Evolutionary conservation across 2,113 vertebrate species (phyloP).

Genomic region (Lipotes vexillifer): DNA sequence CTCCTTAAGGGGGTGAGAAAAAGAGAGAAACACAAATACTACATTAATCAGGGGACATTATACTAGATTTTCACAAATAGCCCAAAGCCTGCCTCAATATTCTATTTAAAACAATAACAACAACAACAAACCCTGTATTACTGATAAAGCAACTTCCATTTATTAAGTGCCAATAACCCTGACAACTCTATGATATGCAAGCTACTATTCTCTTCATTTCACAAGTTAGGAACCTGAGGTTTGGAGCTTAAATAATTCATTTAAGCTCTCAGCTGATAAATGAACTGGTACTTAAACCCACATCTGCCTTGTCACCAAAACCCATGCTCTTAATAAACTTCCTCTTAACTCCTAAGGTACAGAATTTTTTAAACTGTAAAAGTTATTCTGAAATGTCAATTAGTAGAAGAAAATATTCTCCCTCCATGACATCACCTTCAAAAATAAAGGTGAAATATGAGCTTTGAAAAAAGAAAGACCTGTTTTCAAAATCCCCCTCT

Average conservation of each 20-base stretch:
- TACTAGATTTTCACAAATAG: slow-evolving; percentile 30
- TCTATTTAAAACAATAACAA: neutral
- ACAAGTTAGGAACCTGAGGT: neutral
- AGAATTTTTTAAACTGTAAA: neutral
- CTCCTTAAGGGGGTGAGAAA: slow-evolving; percentile 38
- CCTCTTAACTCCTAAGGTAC: neutral
- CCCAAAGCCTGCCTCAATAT: neutral
- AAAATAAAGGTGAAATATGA: slow-evolving; percentile 22
- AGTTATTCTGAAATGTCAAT: slow-evolving; percentile 5
- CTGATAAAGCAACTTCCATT: neutral
- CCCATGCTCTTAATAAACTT: neutral
- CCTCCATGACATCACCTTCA: neutral
- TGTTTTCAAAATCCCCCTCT: slow-evolving; percentile 20
- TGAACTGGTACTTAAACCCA: slow-evolving; percentile 15
- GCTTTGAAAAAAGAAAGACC: neutral
- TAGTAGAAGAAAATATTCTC: neutral
- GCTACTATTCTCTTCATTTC: slow-evolving; percentile 2
- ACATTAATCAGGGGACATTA: slow-evolving; percentile 42
- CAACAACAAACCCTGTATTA: neutral
- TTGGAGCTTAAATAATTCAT: neutral
- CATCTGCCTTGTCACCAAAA: neutral
- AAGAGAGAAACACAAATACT: slow-evolving; percentile 51
- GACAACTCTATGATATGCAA: neutral
- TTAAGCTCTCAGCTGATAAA: slow-evolving; percentile 2
- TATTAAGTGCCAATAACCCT: neutral